A percentile compares a stretch with the other conserved stretches of the same genome.
Conservation (phyloP, 2,797 vertebrate genomes). For the Typhlichthys subterraneus region DNA sequence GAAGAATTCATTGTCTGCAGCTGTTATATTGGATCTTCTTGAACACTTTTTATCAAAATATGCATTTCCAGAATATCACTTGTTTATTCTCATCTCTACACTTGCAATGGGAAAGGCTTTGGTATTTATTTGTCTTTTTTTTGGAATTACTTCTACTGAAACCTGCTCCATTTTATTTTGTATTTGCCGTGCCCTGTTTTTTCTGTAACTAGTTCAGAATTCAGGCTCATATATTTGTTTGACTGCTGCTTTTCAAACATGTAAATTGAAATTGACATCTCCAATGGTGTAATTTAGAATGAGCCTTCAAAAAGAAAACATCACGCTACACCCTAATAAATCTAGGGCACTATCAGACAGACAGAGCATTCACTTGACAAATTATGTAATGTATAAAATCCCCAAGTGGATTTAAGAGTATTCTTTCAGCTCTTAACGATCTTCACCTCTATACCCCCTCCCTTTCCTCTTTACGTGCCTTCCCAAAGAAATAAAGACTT, state of each 20-base stretch:
- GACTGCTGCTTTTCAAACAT: no score
- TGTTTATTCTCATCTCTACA: constrained; percentile 13
- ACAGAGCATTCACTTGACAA: constrained; percentile 10
- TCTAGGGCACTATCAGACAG: no score
- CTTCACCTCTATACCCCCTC: constrained; percentile 32
- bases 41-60: constrained; percentile 40
- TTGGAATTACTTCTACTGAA: neutral
- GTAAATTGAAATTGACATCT: no score
- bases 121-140: neutral
- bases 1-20: constrained; percentile 33
- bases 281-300: no score
- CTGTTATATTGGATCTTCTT: constrained; percentile 72
- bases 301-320: no score
- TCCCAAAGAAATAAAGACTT: constrained; percentile 98
- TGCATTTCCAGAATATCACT: constrained; percentile 31
- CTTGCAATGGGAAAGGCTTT: neutral
- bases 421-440: constrained; percentile 33
- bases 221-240: no score
- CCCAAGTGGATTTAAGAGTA: constrained; percentile 16
- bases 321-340: no score
- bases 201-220: no score
- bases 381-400: constrained; percentile 15
- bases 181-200: no score
- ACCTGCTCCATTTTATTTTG: no score
- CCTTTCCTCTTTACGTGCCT: constrained; percentile 33